phyloP scores from a whole-genome alignment of 2,797 vertebrate species.

The Tapirus indicus region DNA sequence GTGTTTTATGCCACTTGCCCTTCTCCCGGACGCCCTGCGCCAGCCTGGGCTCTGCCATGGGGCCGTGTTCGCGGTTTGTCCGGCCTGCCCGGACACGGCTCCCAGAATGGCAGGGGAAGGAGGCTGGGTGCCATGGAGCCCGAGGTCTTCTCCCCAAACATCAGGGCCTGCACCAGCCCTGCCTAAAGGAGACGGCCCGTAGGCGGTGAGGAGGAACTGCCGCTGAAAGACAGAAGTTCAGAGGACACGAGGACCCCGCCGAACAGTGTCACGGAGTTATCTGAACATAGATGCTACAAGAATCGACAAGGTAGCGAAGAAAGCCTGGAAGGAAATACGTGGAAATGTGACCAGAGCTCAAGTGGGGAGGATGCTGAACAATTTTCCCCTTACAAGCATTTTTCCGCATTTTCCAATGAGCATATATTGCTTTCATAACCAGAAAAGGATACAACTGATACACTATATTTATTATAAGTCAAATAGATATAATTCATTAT shows the following conservation, averaged over 20 bases:
- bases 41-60: background rate
- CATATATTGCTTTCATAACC: background rate
- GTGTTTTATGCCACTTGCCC: background rate
- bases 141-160: background rate
- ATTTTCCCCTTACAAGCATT: background rate
- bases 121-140: background rate
- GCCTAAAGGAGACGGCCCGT: background rate
- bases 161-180: background rate
- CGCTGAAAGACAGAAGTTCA: background rate
- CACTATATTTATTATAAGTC: background rate
- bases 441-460: background rate
- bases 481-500: background rate
- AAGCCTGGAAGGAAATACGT: background rate
- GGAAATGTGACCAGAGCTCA: background rate
- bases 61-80: background rate
- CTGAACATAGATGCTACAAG: background rate
- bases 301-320: background rate
- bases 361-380: accelerated
- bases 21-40: accelerated
- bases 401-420: background rate
- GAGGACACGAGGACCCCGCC: too few relatives aligned
- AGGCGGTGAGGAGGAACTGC: background rate
- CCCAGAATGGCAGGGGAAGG: background rate
- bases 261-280: accelerated
- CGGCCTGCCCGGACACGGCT: background rate